Evolutionary conservation across 2,113 vertebrate species (phyloP).

Genomic region (Garra rufa): DNA sequence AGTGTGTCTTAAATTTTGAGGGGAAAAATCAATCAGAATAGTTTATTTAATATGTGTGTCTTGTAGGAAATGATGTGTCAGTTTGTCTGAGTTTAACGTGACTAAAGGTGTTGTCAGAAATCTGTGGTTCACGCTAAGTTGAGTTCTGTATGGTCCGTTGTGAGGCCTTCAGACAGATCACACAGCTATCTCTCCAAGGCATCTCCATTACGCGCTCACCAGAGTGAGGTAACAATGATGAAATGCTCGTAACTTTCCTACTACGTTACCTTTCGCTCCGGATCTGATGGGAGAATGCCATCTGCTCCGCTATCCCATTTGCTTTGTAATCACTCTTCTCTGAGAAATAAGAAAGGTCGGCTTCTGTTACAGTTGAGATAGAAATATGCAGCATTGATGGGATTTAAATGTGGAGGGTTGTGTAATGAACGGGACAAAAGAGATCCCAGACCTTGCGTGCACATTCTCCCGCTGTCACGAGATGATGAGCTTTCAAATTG

Average conservation of each 20-base stretch:
- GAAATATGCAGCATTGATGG: background rate
- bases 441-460: conserved; percentile 4
- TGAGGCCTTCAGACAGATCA: conserved; percentile 19
- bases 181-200: conserved; percentile 17
- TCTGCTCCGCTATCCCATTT: background rate
- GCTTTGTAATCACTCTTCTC: conserved; percentile 16
- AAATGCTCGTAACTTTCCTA: conserved; percentile 46
- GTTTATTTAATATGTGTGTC: background rate
- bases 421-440: conserved; percentile 10
- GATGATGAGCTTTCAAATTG: conserved; percentile 31
- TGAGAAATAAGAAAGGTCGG: background rate
- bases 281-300: conserved; percentile 4
- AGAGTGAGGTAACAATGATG: conserved; percentile 52
- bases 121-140: background rate
- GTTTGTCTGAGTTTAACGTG: background rate
- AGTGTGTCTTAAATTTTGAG: background rate
- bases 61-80: background rate
- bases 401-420: conserved; percentile 18
- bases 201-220: conserved; percentile 23
- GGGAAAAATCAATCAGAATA: background rate
- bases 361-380: conserved; percentile 20
- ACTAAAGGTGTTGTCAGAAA: background rate
- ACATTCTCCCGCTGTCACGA: conserved; percentile 22
- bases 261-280: background rate
- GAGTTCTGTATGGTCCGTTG: background rate